phyloP scores from a whole-genome alignment of 2,113 vertebrate genomes.

The Pao palembangensis region DNA sequence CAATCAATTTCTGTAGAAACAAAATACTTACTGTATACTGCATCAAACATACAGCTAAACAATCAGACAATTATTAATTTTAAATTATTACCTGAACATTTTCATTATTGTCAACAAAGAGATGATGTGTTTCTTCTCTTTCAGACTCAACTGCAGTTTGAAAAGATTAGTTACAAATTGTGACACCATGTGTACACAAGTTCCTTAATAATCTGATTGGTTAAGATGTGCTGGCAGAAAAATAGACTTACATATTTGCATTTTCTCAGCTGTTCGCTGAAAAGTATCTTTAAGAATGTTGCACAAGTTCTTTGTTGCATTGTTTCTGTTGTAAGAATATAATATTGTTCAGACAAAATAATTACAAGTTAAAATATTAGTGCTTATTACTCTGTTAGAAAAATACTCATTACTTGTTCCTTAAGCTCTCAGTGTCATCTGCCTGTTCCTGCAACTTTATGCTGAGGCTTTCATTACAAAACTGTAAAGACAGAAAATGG shows the following conservation, averaged over 20 bases:
- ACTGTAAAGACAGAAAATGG: slow-evolving; percentile 68
- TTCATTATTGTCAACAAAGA: slow-evolving; percentile 80
- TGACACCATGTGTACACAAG: neutral
- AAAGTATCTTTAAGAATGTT: slow-evolving; percentile 88
- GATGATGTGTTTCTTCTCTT: slow-evolving; percentile 84
- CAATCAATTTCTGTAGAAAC: slow-evolving; percentile 78
- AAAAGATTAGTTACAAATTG: neutral
- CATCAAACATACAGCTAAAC: neutral
- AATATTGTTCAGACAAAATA: slow-evolving; percentile 1
- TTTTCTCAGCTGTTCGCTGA: slow-evolving; percentile 82
- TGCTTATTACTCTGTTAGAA: neutral
- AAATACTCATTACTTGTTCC: slow-evolving; percentile 82
- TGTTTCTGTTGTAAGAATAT: slow-evolving; percentile 70
- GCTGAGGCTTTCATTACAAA: slow-evolving; percentile 90
- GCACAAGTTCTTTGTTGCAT: slow-evolving; percentile 84
- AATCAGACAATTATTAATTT: neutral
- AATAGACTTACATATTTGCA: slow-evolving; percentile 82
- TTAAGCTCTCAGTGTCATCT: slow-evolving; percentile 87
- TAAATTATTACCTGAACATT: slow-evolving; percentile 78
- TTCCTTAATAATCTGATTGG: neutral
- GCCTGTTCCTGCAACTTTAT: slow-evolving; percentile 89
- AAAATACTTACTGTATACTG: slow-evolving; percentile 8
- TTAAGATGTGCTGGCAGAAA: neutral
- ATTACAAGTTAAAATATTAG: neutral
- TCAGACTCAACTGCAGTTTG: slow-evolving; percentile 84